A percentile compares a stretch with the other conserved stretches of the same genome.
Conservation (phyloP, 2,888 invertebrate species). For the Latrodectus hesperus region DNA sequence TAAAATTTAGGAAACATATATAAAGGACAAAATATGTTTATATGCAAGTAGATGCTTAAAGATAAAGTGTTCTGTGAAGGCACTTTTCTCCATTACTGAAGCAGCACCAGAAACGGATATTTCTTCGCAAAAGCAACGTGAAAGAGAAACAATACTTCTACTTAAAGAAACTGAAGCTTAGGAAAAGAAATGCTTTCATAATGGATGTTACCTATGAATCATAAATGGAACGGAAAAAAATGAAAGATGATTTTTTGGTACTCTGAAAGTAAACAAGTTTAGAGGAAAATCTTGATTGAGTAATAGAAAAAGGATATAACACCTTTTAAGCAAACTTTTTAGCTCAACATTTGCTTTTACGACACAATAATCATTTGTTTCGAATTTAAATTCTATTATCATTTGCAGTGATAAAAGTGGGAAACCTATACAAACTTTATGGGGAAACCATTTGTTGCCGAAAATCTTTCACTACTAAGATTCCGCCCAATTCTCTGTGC, state of each 20-base stretch:
- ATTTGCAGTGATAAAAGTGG: background rate
- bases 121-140: slow-evolving; percentile 26
- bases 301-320: slow-evolving; percentile 38
- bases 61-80: slow-evolving; percentile 21
- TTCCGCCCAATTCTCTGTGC: too few species aligned
- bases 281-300: slow-evolving; percentile 28
- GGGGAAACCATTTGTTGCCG: too few species aligned
- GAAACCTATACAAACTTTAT: too few species aligned
- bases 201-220: slow-evolving; percentile 57
- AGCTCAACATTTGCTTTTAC: slow-evolving; percentile 33
- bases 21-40: background rate
- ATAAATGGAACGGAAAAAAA: slow-evolving; percentile 52
- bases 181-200: slow-evolving; percentile 51
- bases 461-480: too few species aligned
- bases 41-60: slow-evolving; percentile 31
- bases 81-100: slow-evolving; percentile 53
- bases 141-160: slow-evolving; percentile 50
- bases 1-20: too few species aligned
- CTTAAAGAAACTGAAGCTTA: slow-evolving; percentile 46
- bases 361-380: slow-evolving; percentile 44
- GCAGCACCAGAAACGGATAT: slow-evolving; percentile 39
- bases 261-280: slow-evolving; percentile 56
- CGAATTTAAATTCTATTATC: slow-evolving; percentile 47
- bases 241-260: slow-evolving; percentile 39
- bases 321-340: slow-evolving; percentile 9